Evolutionary conservation across 1,140 invertebrate genomes (phyloP).

Genomic region (Asobara japonica): DNA sequence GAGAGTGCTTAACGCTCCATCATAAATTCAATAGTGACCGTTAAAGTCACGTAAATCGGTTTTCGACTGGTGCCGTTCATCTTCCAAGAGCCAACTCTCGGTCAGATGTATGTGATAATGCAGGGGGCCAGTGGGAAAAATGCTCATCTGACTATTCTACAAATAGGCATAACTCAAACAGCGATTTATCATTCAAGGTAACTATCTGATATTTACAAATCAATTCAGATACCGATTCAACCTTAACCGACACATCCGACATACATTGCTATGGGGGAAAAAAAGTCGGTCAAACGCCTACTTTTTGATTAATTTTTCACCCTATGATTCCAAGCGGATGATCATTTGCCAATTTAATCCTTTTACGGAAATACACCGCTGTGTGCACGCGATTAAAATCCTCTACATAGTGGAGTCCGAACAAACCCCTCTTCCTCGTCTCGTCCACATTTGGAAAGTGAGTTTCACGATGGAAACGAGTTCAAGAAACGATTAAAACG

Average conservation of each 20-base stretch:
- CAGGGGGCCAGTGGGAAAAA: background rate
- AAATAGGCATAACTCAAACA: too few species aligned
- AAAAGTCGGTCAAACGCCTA: background rate
- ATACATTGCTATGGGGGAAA: too few species aligned
- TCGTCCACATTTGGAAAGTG: constrained; percentile 14
- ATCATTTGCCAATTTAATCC: constrained; percentile 23
- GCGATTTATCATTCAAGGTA: too few species aligned
- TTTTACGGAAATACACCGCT: background rate
- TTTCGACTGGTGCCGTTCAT: background rate
- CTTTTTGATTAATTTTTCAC: background rate
- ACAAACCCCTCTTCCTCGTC: background rate
- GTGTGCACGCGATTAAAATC: constrained; percentile 24
- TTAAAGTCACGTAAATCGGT: constrained; percentile 57
- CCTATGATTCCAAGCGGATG: constrained; percentile 10
- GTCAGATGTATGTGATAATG: background rate
- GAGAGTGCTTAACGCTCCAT: constrained; percentile 41
- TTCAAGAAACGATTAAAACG: constrained; percentile 17
- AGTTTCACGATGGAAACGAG: constrained; percentile 18
- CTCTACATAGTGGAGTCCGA: background rate
- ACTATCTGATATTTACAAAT: too few species aligned
- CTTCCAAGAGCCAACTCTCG: constrained; percentile 38
- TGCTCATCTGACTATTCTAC: too few species aligned
- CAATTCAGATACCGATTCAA: too few species aligned
- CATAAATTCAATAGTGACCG: constrained; percentile 51
- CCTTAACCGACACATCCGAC: too few species aligned